Evolutionary conservation across 2,113 vertebrate species (phyloP), one percentile per base, ranked within the genome.

Genomic region (Gallinago undulata): DNA sequence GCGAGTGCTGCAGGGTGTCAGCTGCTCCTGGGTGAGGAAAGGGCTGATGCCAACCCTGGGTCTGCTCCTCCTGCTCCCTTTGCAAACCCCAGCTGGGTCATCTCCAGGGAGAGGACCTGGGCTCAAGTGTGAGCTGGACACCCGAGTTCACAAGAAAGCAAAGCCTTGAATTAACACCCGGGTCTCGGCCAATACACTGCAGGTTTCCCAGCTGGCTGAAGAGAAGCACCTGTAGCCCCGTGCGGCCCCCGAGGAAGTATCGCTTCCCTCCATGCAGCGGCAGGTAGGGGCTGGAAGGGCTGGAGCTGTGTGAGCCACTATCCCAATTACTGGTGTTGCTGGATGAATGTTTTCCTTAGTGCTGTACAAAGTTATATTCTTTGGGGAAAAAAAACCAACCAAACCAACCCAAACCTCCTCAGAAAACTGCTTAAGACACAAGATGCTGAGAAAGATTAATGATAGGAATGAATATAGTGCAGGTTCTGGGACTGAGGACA

Each of bases 301-400:
- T 47, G 21, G 14, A 57, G 72, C 6, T 78, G 60, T 27, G 7
- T 39, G 35, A 90, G 66, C 62, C 76, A 10, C 62, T 57, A 2
- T 53, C 3, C 9, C 84, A 89, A 41, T 93, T 86, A 72, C 53
- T 89, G 88, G 53, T 95, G 86, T 82, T 73, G 53, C 86, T 92
- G 85, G 92, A 94, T 93, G 39, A 84, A 86, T 90, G 76, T 81
- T 91, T 96, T 75, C 94, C 86, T 60, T 66, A 45, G 31, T 55
- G 80, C 90, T 79, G 53, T 72, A 66, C 57, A 75, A 84, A 81
- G 69, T 2, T 90, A 33, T 45, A 35, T 87, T 88, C 60, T 75
- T 57, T 48, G 48, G 41, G 41, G 64, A 19, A 23, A 75, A 90
- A 33, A 81, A 22, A 57, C 14, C 24, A 14, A 31, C 25, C 24